phyloP scores from a whole-genome alignment of 1,140 invertebrate species.

The Chelonus insularis region DNA sequence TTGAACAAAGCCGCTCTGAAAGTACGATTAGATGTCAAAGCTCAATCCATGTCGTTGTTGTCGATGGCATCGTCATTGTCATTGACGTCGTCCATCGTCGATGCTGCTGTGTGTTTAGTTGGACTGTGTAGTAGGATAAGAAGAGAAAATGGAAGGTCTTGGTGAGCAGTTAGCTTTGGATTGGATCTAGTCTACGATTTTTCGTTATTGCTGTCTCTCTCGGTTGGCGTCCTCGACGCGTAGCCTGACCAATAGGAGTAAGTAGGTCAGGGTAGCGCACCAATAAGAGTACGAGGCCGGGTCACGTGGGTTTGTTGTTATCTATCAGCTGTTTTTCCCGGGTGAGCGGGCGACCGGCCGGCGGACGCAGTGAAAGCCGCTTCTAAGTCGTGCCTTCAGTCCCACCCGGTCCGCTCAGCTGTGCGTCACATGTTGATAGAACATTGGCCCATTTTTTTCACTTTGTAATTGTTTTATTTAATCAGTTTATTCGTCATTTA shows the following conservation, averaged over 20 bases:
- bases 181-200: slow-evolving; percentile 30
- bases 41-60: not conserved
- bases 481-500: no score
- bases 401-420: slow-evolving; percentile 55
- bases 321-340: slow-evolving; percentile 64
- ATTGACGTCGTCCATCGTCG: not conserved
- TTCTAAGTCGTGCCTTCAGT: slow-evolving; percentile 41
- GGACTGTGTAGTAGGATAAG: not conserved
- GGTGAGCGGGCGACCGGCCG: slow-evolving; percentile 33
- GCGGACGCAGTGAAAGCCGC: slow-evolving; percentile 29
- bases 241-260: slow-evolving; percentile 46
- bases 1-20: not conserved
- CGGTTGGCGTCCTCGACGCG: slow-evolving; percentile 42
- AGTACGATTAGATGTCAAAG: not conserved
- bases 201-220: slow-evolving; percentile 32
- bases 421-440: slow-evolving; percentile 51
- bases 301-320: slow-evolving; percentile 67
- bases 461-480: no score
- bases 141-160: slow-evolving; percentile 32
- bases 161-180: slow-evolving; percentile 34
- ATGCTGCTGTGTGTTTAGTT: no score
- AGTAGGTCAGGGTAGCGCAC: slow-evolving; percentile 45
- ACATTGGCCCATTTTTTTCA: no score
- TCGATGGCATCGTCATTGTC: not conserved
- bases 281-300: slow-evolving; percentile 45